Base-by-base conservation (phyloP, 2,888 invertebrate genomes). In the Phyto melanocephala region DNA sequence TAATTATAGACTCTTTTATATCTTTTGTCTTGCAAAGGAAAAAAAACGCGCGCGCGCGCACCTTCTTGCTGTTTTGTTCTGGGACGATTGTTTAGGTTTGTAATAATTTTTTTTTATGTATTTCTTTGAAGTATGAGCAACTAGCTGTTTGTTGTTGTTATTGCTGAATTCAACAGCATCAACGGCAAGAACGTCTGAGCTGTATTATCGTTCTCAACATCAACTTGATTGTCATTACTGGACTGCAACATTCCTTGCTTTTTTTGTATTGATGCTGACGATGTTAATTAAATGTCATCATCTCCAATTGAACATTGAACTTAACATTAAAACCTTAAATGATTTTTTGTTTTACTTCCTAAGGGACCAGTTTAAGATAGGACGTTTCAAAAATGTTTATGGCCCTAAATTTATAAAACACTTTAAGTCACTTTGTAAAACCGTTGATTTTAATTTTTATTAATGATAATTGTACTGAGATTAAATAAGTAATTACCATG, bases 1-100 rank as follows among this genome's bases (percentile, higher is more conserved):
- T 70, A 80, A 80, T 80, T 80, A 75, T 24, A 65, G 63, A 75
- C 58, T 63, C 40, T 70, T 65, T 75, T 56, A 17, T 54, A 50
- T 37, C 11, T 67, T 47, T 50, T 56, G 45, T 67, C 15, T 67
- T 74, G 24, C 13, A 22, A 42, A 65, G 8, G 17, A 13, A 52
- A n/a, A 11, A 37, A 37, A 37, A 37, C 37, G 47, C 10, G 56
- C 11, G 35, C 50, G 68, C 62, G 47, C 37, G 37, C 47, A 15
- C 35, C 40, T 24, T 11, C 50, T 37, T 63, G 17, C 24, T 15
- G 54, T 35, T 63, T 42, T 28, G 42, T 54, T 63, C 4, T 52
- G 24, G 7, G 22, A 45, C 45, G 11, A 65, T 63, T 45, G 42
- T 70, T 67, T 75, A 60, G 67, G 60, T 82, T 70, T 76, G n/a